These are phyloP conservation scores for Perdita meconis DNA, from an alignment of 2,888 invertebrate genomes.

Conservation along the genomic window DNA sequence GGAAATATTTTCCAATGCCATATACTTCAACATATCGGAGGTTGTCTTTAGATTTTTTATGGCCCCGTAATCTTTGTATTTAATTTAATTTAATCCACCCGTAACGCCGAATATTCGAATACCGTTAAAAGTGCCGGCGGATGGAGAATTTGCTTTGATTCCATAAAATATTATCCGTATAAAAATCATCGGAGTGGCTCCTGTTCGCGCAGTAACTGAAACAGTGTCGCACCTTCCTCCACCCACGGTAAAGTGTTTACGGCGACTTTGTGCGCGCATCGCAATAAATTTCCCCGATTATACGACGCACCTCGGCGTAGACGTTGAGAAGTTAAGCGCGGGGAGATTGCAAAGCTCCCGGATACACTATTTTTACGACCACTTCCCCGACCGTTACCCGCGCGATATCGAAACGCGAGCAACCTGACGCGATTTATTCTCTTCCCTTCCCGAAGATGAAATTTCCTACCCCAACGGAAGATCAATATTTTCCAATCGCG, in stretches of 20 bases:
- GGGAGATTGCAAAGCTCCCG: slow-evolving; percentile 11
- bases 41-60: too few species aligned
- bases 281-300: slow-evolving; percentile 8
- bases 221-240: not conserved
- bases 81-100: too few species aligned
- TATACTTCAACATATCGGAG: too few species aligned
- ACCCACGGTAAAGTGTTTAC: slow-evolving; percentile 10
- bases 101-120: not conserved
- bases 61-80: too few species aligned
- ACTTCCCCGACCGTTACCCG: slow-evolving; percentile 11
- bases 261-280: not conserved
- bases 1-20: too few species aligned
- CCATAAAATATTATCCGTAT: not conserved
- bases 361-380: not conserved
- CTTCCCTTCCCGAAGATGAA: slow-evolving; percentile 6
- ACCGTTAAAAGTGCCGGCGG: not conserved
- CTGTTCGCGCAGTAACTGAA: not conserved
- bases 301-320: not conserved
- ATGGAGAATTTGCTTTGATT: not conserved
- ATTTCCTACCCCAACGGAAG: not conserved
- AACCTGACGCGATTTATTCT: slow-evolving; percentile 9
- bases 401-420: slow-evolving; percentile 19
- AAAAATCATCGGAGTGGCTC: not conserved
- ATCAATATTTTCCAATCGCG: slow-evolving; percentile 22
- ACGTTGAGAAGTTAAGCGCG: slow-evolving; percentile 10